Conservation (phyloP, 2,888 invertebrate genomes). For the Yponomeuta cagnagella region DNA sequence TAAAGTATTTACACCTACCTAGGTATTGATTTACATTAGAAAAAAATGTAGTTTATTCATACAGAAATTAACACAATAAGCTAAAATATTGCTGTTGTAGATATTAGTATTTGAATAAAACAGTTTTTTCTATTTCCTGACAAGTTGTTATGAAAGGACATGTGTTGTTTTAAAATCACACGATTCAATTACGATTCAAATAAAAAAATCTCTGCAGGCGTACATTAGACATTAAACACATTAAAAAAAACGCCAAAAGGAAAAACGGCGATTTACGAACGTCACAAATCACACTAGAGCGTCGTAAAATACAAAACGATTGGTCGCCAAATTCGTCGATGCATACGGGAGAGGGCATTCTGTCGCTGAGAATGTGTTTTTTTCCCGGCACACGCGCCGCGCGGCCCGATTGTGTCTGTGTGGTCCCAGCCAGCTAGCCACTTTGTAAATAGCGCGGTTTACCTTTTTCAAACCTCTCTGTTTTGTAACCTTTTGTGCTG, state of each 20-base stretch:
- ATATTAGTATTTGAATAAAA: no score
- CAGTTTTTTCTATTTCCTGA: no score
- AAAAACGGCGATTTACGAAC: slow-evolving; percentile 51
- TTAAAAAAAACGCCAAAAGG: neutral
- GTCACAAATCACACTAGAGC: slow-evolving; percentile 72
- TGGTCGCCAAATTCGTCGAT: slow-evolving; percentile 42
- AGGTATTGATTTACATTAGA: no score
- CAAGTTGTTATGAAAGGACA: no score
- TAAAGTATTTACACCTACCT: no score
- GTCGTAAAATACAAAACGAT: slow-evolving; percentile 53
- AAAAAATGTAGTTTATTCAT: no score
- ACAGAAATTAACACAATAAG: no score
- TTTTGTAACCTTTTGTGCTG: slow-evolving; percentile 77
- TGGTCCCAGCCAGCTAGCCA: slow-evolving; percentile 70
- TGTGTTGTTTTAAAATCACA: no score
- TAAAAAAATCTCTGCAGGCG: neutral
- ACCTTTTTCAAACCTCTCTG: slow-evolving; percentile 76
- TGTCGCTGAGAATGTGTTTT: slow-evolving; percentile 67
- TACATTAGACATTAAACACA: neutral
- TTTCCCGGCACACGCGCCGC: slow-evolving; percentile 68
- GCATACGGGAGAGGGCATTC: slow-evolving; percentile 68
- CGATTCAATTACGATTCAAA: neutral
- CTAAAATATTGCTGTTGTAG: no score
- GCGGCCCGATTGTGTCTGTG: slow-evolving; percentile 74
- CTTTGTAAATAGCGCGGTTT: slow-evolving; percentile 77